A percentile compares a stretch with the other conserved stretches of the same genome.
Evolutionary conservation across 2,888 invertebrate genomes (phyloP).

Genomic region (Morpho achilles): DNA sequence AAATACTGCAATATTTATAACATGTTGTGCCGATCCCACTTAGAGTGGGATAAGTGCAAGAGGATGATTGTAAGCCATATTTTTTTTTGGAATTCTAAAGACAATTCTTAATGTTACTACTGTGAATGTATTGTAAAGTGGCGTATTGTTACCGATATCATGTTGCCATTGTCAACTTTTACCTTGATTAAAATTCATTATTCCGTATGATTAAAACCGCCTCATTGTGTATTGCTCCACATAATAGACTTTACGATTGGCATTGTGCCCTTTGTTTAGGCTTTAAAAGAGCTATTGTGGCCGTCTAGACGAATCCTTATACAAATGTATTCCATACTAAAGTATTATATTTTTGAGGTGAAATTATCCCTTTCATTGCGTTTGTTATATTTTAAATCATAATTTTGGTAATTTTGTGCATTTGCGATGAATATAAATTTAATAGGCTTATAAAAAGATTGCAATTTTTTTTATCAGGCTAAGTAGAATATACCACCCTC

Average conservation of each 20-base stretch:
- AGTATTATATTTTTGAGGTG: constrained; percentile 12
- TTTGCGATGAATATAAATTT: no score
- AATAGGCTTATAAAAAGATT: no score
- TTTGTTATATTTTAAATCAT: neutral
- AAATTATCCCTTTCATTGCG: constrained; percentile 5
- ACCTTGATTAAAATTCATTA: constrained; percentile 16
- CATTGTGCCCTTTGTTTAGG: constrained; percentile 34
- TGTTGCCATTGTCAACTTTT: constrained; percentile 5
- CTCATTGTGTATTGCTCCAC: constrained; percentile 21
- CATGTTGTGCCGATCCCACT: no score
- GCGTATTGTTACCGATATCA: neutral
- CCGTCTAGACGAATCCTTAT: constrained; percentile 37
- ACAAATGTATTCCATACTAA: constrained; percentile 27
- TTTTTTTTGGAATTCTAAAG: no score
- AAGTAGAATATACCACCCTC: no score
- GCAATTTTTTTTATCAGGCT: no score
- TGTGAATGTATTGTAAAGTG: neutral
- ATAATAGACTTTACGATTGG: constrained; percentile 28
- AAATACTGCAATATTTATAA: no score
- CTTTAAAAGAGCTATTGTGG: constrained; percentile 36
- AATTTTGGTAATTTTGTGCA: no score
- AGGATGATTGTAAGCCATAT: no score
- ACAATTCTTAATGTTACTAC: no score
- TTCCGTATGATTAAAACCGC: constrained; percentile 20
- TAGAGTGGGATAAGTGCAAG: no score